Percentiles rank a stretch among this genome's conserved stretches.
phyloP scores from a whole-genome alignment of 1,140 invertebrate genomes.

The Harlomillsia oculata region DNA sequence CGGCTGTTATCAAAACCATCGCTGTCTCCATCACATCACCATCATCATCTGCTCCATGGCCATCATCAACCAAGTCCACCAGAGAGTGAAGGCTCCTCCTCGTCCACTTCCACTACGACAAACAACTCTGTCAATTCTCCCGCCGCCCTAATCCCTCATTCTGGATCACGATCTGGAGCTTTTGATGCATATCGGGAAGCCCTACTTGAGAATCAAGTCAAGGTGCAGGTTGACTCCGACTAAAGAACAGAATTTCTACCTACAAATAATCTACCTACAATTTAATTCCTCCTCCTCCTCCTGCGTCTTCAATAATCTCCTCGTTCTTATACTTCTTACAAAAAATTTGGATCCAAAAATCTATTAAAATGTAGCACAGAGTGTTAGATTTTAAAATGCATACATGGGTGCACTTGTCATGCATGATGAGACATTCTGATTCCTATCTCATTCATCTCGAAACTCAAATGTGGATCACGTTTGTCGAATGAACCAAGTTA shows the following conservation, averaged over 20 bases:
- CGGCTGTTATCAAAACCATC: slow-evolving; percentile 30
- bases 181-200: slow-evolving; percentile 23
- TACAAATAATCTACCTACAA: background rate
- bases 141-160: slow-evolving; percentile 8
- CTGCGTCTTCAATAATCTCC: too few species aligned
- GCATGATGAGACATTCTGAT: too few species aligned
- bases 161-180: slow-evolving; percentile 1
- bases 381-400: too few species aligned
- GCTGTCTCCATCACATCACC: slow-evolving; percentile 19
- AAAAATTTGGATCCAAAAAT: too few species aligned
- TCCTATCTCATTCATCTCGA: too few species aligned
- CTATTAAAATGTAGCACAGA: too few species aligned
- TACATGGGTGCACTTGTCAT: too few species aligned
- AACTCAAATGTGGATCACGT: too few species aligned
- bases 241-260: slow-evolving; percentile 11
- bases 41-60: slow-evolving; percentile 15
- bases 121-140: slow-evolving; percentile 4
- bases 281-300: background rate
- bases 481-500: too few species aligned
- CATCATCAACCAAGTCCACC: slow-evolving; percentile 13
- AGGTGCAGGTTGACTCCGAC: slow-evolving; percentile 23
- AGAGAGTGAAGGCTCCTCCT: slow-evolving; percentile 11
- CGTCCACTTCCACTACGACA: slow-evolving; percentile 3
- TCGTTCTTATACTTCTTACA: background rate
- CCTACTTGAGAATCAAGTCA: slow-evolving; percentile 25